Evolutionary conservation across 2,113 vertebrate species (phyloP), one percentile per base, ranked within the genome.

Genomic region (Percopsis transmontana): DNA sequence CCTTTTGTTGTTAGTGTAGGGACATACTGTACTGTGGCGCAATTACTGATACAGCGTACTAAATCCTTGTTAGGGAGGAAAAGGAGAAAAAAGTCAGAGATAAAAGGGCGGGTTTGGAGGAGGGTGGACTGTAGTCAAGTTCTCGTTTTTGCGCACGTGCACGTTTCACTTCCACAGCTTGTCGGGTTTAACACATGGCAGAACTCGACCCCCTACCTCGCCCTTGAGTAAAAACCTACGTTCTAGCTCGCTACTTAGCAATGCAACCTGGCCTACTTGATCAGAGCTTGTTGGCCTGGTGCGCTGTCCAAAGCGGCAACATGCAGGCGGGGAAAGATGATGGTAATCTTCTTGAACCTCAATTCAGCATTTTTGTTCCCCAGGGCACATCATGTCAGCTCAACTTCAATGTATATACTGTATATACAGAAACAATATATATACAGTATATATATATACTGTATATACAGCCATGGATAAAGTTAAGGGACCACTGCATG

Each of bases 211-310:
- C 57, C 62, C 19, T 19, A 21, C 45, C 5, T 13, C 57, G 74
- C 68, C 76, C 70, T 56, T 58, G 67, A 74, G 77, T 40, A 60
- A 57, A 40, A 79, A 66, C 39, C 16, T 42, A 62, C 8, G 68
- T 68, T 83, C 68, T 75, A 74, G 73, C 63, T 80, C 68, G 79
- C 51, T 60, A 54, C 59, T 76, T 71, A 70, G 69, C 19, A 66
- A 83, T 72, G 77, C 74, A 66, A 23, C 41, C 53, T 61, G 53
- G 24, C 55, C 58, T 23, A 54, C 40, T 66, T 64, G 50, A 68
- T 51, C 59, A 66, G 19, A 27, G 27, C 27, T 33, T 33, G 27
- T 33, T 64, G 41, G 12, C 45, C 55, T 21, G 18, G 18, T 20
- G 48, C 38, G 16, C 51, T 14, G 16, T 66, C 62, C 14, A 24